Base-by-base conservation (phyloP, 2,888 invertebrate genomes). In the Patella caerulea region DNA sequence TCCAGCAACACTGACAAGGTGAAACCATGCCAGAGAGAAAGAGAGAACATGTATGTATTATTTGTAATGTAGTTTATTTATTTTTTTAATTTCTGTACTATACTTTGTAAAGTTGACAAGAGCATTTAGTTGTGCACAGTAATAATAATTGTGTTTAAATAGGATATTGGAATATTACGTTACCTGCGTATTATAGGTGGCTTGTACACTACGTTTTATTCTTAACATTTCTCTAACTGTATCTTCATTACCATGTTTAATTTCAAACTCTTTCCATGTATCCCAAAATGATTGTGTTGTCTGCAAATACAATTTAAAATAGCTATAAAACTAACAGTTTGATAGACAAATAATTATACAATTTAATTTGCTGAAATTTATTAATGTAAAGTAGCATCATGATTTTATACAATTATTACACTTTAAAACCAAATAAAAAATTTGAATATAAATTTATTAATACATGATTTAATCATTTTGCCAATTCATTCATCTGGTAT, bases 251-350 rank as follows among this genome's bases (percentile, higher is more conserved):
- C 99, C 99, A 92, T 99, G 99, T 73, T 97, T 94, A 24, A 99
- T 97, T 93, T 99, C 99, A 93, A 99, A 99, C 89, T 99, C 98
- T 91, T 98, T 98, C 99, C 99, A 99, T 1, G 96, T 96, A 90
- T 97, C 96, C 99, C 99, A 99, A 92, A 99, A 99, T 78, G 96
- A 95, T 4, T 87, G 85, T 29, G 89, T 86, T 15, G 86, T 85
- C 91, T 91, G 79, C 34, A 84, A 76, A 75, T 45, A 78, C 59
- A 71, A 45, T 45, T 34, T 34, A 34, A 34, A 5, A 34, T 34
- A 5, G 7, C 4, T 29, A 5, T 54, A 73, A 81, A 15, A 59
- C 14, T 53, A 19, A 34, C 34, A 72, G 72, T 45, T 72, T 15
- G n/a, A 12, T 72, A 52, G 0, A 5, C 34, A 34, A 34, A 34